These are phyloP conservation scores for Lagopus muta DNA, from an alignment of 2,113 vertebrate genomes.

Conservation along the genomic window DNA sequence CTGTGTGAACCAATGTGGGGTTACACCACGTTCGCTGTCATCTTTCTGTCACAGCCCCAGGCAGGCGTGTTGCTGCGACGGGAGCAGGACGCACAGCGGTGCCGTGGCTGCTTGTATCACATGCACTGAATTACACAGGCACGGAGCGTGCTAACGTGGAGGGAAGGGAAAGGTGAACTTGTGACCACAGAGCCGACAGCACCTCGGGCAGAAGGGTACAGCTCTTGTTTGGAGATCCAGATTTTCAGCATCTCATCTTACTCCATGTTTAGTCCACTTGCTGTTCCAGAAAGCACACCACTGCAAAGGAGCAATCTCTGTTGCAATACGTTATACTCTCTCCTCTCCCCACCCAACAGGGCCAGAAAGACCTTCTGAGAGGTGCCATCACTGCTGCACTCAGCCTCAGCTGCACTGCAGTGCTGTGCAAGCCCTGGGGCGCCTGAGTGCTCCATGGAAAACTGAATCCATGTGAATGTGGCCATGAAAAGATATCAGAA, in stretches of 20 bases:
- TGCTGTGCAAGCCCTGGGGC: no score
- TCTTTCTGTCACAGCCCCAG: neutral
- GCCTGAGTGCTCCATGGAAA: neutral
- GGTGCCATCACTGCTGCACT: neutral
- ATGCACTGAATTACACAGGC: neutral
- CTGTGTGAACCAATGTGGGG: neutral
- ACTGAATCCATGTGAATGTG: neutral
- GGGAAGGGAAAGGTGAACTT: neutral
- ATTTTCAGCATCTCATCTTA: neutral
- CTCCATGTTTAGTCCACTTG: neutral
- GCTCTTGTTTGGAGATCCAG: neutral
- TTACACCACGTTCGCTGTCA: neutral
- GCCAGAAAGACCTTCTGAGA: neutral
- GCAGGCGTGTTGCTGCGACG: neutral
- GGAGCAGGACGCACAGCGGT: neutral
- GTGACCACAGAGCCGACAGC: accelerated
- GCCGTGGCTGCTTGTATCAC: neutral
- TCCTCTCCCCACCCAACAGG: neutral
- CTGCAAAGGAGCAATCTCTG: neutral
- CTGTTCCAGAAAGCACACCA: neutral
- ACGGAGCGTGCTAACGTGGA: accelerated
- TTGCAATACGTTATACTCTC: neutral
- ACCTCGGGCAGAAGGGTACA: neutral
- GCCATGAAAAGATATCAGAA: neutral
- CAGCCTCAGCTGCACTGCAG: neutral